Evolutionary conservation across 2,113 vertebrate species (phyloP), one percentile per base, ranked within the genome.

Genomic region (Mus spicilegus): DNA sequence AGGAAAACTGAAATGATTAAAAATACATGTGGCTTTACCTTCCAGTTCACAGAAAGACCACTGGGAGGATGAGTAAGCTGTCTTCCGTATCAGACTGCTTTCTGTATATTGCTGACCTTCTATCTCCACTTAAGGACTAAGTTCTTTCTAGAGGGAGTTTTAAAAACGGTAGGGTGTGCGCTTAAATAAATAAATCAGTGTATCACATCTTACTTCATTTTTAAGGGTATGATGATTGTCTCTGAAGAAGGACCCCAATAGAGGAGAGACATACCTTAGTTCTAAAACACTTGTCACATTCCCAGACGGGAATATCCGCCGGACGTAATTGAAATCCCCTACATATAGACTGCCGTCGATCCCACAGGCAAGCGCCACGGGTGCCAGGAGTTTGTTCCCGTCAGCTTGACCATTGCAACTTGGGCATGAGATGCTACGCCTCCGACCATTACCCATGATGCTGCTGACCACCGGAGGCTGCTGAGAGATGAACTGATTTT

Each of bases 251-350:
- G 33, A 65, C 56, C 0, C 13, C 39, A 77, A 61, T 19, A 22
- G 87, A 96, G 72, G 72, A 73, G 95, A 90, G 39, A 58, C 98
- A 65, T 98, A 99, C 99, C 99, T 99, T 70, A 99, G 99, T 98
- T 99, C 99, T 98, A 99, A 99, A 97, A 99, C 99, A 81, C 99
- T 99, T 16, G 99, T 99, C 90, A 99, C 99, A 0, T 99, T 99
- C 97, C 99, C 99, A 39, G 99, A 99, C 19, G 99, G 99, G 98
- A 99, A 99, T 93, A 99, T 99, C 56, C 99, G 98, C 17, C 99
- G 99, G n/a, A 99, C 99, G 77, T 99, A 99, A 99, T 99, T 99
- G 98, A 99, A 99, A 97, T 99, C 99, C 4, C 99, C 99, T 13
- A 99, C 99, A 1, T 99, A 99, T 1, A 99, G 98, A 30, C 99